These are phyloP conservation scores for Natrix natrix DNA, from an alignment of 2,797 vertebrate genomes.

Conservation along the genomic window DNA sequence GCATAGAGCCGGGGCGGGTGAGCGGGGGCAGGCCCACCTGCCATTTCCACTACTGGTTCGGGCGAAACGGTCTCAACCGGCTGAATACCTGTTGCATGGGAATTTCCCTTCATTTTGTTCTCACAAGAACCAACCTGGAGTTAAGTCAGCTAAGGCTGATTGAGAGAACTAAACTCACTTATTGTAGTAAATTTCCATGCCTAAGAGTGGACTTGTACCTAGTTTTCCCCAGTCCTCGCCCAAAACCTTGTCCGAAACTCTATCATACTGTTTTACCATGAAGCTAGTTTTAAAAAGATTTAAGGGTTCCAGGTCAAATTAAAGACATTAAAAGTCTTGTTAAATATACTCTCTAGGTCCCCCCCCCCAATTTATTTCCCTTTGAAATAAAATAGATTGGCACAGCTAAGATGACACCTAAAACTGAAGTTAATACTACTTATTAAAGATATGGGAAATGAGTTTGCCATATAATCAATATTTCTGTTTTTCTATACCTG, in stretches of 20 bases:
- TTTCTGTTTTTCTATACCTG: constrained; percentile 10
- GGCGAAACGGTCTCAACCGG: no score
- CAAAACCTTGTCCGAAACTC: not conserved
- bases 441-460: constrained; percentile 10
- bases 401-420: constrained; percentile 1
- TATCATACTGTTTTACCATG: not conserved
- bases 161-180: not conserved
- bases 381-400: not conserved
- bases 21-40: no score
- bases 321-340: not conserved
- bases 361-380: not conserved
- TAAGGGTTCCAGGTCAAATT: not conserved
- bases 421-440: constrained; percentile 2
- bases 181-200: not conserved
- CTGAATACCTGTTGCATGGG: not conserved
- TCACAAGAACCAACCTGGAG: not conserved
- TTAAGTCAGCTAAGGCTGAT: not conserved
- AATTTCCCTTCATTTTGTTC: not conserved
- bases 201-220: not conserved
- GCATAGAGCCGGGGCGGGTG: no score
- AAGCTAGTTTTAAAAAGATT: not conserved
- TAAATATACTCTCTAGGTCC: no score
- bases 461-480: constrained; percentile 20
- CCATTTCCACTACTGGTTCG: no score
- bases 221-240: not conserved